Percentiles rank a stretch among this genome's conserved stretches.
These are phyloP conservation scores for Micronycteris hirsuta DNA, from an alignment of 2,113 vertebrate genomes.

Conservation along the genomic window DNA sequence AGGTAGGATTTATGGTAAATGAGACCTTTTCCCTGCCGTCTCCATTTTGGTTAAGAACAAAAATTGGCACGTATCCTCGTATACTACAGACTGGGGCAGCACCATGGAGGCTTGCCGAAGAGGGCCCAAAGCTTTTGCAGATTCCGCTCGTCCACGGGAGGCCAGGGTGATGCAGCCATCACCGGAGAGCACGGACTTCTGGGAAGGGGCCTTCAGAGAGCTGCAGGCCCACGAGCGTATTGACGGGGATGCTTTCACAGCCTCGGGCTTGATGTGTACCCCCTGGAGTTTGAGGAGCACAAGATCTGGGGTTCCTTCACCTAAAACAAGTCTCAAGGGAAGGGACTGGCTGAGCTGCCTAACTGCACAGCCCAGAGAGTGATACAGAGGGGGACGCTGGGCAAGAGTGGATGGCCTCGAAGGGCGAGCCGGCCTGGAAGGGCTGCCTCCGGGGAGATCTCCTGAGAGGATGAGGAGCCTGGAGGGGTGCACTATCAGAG, in stretches of 20 bases:
- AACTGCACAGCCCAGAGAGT: not conserved
- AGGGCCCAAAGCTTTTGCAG: too few species aligned
- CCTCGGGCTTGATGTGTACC: not conserved
- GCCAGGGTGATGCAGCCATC: not conserved
- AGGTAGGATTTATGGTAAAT: not conserved
- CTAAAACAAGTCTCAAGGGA: not conserved
- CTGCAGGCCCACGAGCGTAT: too few species aligned
- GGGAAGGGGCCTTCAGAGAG: not conserved
- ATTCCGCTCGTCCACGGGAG: not conserved
- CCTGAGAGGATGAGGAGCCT: not conserved
- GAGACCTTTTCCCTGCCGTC: not conserved
- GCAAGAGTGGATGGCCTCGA: not conserved
- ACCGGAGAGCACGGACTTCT: not conserved
- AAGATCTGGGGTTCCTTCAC: not conserved
- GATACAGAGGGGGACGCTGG: not conserved
- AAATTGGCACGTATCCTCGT: not conserved
- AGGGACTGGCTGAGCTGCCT: not conserved
- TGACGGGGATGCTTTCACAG: not conserved
- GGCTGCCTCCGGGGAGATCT: rapidly evolving
- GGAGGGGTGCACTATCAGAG: not conserved
- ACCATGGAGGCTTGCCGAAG: not conserved
- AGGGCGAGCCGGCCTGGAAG: not conserved
- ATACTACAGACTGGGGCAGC: too few species aligned
- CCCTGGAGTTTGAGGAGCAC: not conserved
- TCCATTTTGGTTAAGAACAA: not conserved